These are phyloP conservation scores for Pogonocichla stellata DNA, from an alignment of 2,113 vertebrate species.

Conservation along the genomic window DNA sequence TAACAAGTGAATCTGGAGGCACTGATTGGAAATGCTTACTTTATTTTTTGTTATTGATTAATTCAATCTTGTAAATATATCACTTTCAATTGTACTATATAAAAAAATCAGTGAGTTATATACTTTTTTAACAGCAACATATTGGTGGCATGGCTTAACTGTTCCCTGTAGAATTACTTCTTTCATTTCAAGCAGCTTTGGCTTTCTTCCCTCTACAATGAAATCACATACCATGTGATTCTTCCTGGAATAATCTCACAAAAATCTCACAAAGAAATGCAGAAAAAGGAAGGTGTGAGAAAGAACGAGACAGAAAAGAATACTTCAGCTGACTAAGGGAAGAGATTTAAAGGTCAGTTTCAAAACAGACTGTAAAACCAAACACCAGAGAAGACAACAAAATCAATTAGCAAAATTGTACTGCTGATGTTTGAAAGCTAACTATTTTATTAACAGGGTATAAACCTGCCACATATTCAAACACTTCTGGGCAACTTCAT, in stretches of 20 bases:
- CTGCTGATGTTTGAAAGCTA: not conserved
- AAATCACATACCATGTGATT: not conserved
- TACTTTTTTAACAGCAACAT: not conserved
- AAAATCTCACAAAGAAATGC: not conserved
- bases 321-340: not conserved
- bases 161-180: not conserved
- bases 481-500: not conserved
- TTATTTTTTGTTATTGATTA: not conserved
- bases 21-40: not conserved
- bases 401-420: not conserved
- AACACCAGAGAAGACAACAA: not conserved
- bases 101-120: not conserved
- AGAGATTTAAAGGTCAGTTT: not conserved
- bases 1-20: not conserved
- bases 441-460: not conserved
- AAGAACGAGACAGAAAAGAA: not conserved
- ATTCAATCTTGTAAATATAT: not conserved
- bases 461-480: accelerated
- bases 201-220: not conserved
- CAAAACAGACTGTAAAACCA: not conserved
- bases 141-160: not conserved
- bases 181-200: not conserved
- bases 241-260: not conserved
- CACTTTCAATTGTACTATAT: not conserved
- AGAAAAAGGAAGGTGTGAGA: not conserved